Conservation (phyloP, 2,797 vertebrate species). For the Spatula clypeata region DNA sequence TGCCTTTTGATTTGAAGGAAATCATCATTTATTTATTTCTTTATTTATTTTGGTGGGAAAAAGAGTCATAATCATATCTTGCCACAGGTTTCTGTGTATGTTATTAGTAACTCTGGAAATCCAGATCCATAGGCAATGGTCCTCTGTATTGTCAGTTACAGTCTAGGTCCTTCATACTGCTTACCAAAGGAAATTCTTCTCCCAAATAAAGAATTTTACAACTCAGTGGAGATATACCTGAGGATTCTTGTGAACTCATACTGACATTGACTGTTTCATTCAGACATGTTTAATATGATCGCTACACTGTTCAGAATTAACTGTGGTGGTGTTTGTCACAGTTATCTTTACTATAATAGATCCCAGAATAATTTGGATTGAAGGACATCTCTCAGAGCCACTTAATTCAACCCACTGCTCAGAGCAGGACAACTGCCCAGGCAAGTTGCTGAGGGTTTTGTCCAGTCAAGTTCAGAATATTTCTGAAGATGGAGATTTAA, state of each 20-base stretch:
- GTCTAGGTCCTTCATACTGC: not conserved
- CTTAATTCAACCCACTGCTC: not conserved
- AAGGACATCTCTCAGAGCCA: not conserved
- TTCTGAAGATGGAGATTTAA: not conserved
- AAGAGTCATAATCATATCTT: not conserved
- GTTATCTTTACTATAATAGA: not conserved
- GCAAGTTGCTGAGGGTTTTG: not conserved
- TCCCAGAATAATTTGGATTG: not conserved
- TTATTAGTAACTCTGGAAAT: not conserved
- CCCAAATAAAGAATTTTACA: not conserved
- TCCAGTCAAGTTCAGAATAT: not conserved
- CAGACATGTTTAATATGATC: not conserved
- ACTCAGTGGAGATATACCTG: not conserved
- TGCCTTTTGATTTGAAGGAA: not conserved
- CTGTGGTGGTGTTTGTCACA: not conserved
- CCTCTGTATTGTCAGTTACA: not conserved
- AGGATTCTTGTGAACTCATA: not conserved
- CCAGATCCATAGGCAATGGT: not conserved
- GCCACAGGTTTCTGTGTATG: not conserved
- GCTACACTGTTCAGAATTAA: not conserved
- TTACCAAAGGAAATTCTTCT: not conserved
- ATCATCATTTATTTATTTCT: not conserved
- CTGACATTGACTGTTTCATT: not conserved
- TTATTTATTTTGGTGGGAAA: not conserved
- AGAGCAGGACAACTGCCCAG: not conserved